Percentiles rank a stretch among this genome's conserved stretches.
Evolutionary conservation across 2,888 invertebrate species (phyloP).

Genomic region (Odontomyia ornata): DNA sequence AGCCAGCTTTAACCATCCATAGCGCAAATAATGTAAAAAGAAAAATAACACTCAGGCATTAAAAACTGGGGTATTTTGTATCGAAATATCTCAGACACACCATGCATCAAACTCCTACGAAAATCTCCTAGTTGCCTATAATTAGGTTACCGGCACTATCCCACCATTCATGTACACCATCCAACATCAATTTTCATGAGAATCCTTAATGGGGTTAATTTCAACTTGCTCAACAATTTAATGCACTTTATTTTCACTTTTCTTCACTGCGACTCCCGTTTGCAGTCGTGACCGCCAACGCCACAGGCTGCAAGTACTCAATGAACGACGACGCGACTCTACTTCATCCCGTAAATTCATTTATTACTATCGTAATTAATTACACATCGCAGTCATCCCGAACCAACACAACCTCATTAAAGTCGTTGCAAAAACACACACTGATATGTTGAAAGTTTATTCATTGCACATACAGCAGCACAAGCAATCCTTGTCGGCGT

Average conservation of each 20-base stretch:
- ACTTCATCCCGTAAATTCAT: not conserved
- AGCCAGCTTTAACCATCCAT: too few species aligned
- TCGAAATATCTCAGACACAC: too few species aligned
- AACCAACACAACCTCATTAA: slow-evolving; percentile 34
- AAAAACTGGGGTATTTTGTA: too few species aligned
- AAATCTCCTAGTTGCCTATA: too few species aligned
- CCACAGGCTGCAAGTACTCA: not conserved
- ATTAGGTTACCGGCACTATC: too few species aligned
- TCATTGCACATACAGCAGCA: slow-evolving; percentile 12
- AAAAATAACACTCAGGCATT: too few species aligned
- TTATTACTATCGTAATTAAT: slow-evolving; percentile 22
- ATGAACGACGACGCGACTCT: slow-evolving; percentile 10
- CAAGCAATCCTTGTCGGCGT: not conserved
- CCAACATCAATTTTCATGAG: too few species aligned
- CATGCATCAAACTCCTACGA: too few species aligned
- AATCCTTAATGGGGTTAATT: too few species aligned
- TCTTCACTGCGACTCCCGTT: not conserved
- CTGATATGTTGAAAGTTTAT: not conserved
- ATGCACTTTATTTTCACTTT: slow-evolving; percentile 24
- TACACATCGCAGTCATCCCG: slow-evolving; percentile 22
- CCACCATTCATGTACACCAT: too few species aligned
- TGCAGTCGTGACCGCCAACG: not conserved
- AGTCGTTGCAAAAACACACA: slow-evolving; percentile 13
- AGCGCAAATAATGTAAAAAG: too few species aligned
- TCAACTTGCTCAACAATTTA: not conserved